Evolutionary conservation across 2,888 invertebrate genomes (phyloP).

Genomic region (Papilio demoleus): DNA sequence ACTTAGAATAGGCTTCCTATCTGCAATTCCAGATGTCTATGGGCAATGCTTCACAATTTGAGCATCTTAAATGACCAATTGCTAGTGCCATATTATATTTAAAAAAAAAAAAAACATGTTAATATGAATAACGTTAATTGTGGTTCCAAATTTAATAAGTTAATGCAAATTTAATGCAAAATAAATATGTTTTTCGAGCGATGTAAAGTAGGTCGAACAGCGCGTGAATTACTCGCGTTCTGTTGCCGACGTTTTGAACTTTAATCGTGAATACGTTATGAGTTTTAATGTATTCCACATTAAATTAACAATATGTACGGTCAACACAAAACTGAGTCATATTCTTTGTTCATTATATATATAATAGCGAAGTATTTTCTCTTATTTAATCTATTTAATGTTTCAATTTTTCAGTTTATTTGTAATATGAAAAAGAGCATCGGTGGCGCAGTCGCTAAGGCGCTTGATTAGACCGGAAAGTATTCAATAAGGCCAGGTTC

Average conservation of each 20-base stretch:
- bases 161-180: conserved; percentile 36
- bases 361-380: background rate
- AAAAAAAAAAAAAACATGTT: background rate
- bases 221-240: conserved; percentile 23
- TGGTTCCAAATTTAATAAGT: conserved; percentile 7
- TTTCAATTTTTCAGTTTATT: background rate
- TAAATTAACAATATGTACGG: too few relatives aligned
- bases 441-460: too few relatives aligned
- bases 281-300: conserved; percentile 21
- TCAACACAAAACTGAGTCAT: background rate
- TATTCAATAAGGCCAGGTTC: too few relatives aligned
- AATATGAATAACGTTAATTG: conserved; percentile 3
- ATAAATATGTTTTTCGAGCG: conserved; percentile 31
- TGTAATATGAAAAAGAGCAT: background rate
- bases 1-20: too few relatives aligned
- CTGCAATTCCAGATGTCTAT: too few relatives aligned
- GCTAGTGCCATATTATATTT: too few relatives aligned
- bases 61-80: too few relatives aligned
- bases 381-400: background rate
- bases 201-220: conserved; percentile 20
- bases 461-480: too few relatives aligned
- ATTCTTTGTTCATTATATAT: background rate
- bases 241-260: conserved; percentile 30
- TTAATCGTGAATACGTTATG: conserved; percentile 22
- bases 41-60: too few relatives aligned